A percentile compares a stretch with the other conserved stretches of the same genome.
Conservation (phyloP, 2,113 vertebrate genomes). For the Hypomesus transpacificus region DNA sequence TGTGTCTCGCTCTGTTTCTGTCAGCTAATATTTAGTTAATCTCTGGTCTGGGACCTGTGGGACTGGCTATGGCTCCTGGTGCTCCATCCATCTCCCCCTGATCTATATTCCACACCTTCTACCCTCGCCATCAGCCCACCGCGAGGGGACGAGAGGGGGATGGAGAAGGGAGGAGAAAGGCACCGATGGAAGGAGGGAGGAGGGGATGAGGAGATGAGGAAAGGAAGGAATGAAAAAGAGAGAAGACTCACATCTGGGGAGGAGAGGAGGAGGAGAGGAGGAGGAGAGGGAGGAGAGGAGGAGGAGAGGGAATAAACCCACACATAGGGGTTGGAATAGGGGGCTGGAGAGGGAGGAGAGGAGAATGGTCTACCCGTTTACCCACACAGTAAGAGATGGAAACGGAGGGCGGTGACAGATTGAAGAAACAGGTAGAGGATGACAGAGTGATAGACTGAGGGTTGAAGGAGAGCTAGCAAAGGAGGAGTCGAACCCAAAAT, state of each 20-base stretch:
- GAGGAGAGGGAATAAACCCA: not conserved
- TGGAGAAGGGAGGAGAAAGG: slow-evolving; percentile 47
- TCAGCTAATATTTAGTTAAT: slow-evolving; percentile 84
- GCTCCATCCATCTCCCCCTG: slow-evolving; percentile 76
- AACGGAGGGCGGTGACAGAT: slow-evolving; percentile 18
- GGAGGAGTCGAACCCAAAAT: too few species aligned
- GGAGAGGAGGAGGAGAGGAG: slow-evolving; percentile 15
- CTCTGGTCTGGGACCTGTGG: slow-evolving; percentile 77
- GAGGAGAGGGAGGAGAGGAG: not conserved
- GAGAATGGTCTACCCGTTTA: not conserved
- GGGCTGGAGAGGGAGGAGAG: not conserved
- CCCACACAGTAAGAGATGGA: not conserved
- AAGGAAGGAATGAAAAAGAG: slow-evolving; percentile 28
- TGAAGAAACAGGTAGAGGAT: not conserved
- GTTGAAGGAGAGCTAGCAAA: too few species aligned
- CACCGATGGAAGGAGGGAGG: slow-evolving; percentile 7
- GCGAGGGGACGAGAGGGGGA: slow-evolving; percentile 51
- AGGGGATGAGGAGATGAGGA: slow-evolving; percentile 9
- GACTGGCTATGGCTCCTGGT: slow-evolving; percentile 70
- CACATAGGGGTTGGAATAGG: too few species aligned
- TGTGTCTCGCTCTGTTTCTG: slow-evolving; percentile 63
- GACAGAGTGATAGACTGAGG: slow-evolving; percentile 27
- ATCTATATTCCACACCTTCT: slow-evolving; percentile 76
- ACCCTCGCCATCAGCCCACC: slow-evolving; percentile 72
- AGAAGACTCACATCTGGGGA: not conserved